A percentile compares a stretch with the other conserved stretches of the same genome.
Conservation (phyloP, 2,888 invertebrate genomes). For the Ceramica pisi region DNA sequence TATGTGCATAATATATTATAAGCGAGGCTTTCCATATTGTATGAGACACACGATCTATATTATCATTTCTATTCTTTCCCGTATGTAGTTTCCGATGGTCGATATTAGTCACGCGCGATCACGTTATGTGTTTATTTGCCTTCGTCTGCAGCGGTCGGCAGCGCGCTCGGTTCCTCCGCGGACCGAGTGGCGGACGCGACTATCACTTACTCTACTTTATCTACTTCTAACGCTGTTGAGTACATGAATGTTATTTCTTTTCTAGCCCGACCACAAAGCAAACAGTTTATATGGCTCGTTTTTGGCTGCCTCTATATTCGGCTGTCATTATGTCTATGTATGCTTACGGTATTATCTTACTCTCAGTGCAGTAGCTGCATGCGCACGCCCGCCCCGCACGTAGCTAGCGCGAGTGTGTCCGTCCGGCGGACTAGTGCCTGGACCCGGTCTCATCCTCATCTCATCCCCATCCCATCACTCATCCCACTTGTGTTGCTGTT, state of each 20-base stretch:
- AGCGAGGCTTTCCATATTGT: slow-evolving; percentile 86
- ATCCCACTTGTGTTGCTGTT: slow-evolving; percentile 69
- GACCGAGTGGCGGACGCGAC: slow-evolving; percentile 27
- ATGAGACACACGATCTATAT: slow-evolving; percentile 77
- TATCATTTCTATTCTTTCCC: slow-evolving; percentile 69
- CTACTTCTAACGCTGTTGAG: slow-evolving; percentile 77
- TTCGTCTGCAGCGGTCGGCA: slow-evolving; percentile 69
- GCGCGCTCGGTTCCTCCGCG: slow-evolving; percentile 44
- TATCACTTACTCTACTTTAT: slow-evolving; percentile 50
- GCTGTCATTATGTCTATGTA: slow-evolving; percentile 90
- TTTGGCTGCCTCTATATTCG: slow-evolving; percentile 79
- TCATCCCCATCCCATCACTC: slow-evolving; percentile 75
- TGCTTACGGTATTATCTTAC: slow-evolving; percentile 87
- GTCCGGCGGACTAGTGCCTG: slow-evolving; percentile 69
- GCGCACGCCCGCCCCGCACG: slow-evolving; percentile 71
- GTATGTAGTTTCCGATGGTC: slow-evolving; percentile 69
- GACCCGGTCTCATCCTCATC: slow-evolving; percentile 65
- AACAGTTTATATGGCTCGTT: slow-evolving; percentile 90
- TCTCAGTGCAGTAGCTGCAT: slow-evolving; percentile 85
- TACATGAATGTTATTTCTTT: slow-evolving; percentile 87
- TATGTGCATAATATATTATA: slow-evolving; percentile 81
- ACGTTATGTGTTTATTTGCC: slow-evolving; percentile 83
- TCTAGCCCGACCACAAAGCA: slow-evolving; percentile 90
- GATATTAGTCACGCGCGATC: slow-evolving; percentile 78
- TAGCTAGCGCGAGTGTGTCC: slow-evolving; percentile 72